phyloP scores from a whole-genome alignment of 2,888 invertebrate species.

The Embidobia sp. region DNA sequence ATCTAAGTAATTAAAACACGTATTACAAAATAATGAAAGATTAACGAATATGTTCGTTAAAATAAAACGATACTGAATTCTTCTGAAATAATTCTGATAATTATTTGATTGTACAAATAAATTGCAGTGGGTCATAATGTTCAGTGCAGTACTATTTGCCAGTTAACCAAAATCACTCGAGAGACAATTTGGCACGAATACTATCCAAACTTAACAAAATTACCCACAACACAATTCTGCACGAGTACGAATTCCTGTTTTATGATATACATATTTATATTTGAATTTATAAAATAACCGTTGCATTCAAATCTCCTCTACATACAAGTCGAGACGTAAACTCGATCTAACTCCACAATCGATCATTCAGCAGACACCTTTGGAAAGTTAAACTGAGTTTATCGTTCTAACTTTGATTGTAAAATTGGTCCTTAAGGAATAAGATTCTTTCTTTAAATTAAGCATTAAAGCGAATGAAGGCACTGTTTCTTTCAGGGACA shows the following conservation, averaged over 20 bases:
- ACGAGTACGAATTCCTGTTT: too few species aligned
- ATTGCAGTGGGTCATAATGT: constrained; percentile 12
- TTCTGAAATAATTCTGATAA: too few species aligned
- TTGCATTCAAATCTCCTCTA: constrained; percentile 26
- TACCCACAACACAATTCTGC: too few species aligned
- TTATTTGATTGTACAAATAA: constrained; percentile 7
- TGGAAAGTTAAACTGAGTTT: constrained; percentile 61
- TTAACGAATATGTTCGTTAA: too few species aligned
- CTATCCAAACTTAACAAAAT: too few species aligned
- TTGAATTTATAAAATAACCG: constrained; percentile 45
- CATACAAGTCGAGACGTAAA: constrained; percentile 58
- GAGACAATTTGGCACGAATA: constrained; percentile 11
- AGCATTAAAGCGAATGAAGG: constrained; percentile 45
- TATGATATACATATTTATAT: constrained; percentile 40
- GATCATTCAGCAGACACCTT: constrained; percentile 60
- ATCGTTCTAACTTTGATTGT: constrained; percentile 61
- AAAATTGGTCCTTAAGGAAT: constrained; percentile 54
- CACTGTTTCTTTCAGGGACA: constrained; percentile 16
- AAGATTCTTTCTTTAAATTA: constrained; percentile 61
- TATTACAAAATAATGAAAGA: background rate
- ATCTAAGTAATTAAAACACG: constrained; percentile 8
- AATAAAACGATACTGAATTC: too few species aligned
- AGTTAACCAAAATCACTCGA: constrained; percentile 6
- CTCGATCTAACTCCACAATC: constrained; percentile 60
- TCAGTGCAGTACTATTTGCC: too few species aligned